Evolutionary conservation across 2,797 vertebrate species (phyloP), one percentile per base, ranked within the genome.

Genomic region (Pachyuromys duprasi): DNA sequence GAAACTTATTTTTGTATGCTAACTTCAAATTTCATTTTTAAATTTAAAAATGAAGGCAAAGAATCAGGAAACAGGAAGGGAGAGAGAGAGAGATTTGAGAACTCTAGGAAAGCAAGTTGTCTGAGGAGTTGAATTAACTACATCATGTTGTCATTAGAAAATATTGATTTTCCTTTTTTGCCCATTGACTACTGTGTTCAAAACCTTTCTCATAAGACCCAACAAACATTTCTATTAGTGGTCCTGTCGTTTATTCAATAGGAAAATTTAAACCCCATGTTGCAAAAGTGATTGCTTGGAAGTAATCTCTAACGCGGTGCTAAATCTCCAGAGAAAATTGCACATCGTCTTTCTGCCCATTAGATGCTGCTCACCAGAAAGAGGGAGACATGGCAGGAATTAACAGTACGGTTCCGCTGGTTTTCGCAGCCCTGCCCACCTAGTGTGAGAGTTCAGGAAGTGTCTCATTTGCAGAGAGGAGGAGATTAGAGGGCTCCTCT

Each of bases 391-490:
- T 26, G 45, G 36, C 49, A 74, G 72, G 91, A 89, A 72, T 91
- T 86, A 91, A 78, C 11, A 9, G 31, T 3, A 14, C 18, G 53
- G 84, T 55, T 96, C 84, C 14, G 3, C 79, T 80, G 84, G 63
- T 65, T 76, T 65, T 95, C 75, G 13, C 42, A 72, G 83, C 83
- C 83, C 80, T 11, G 0, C 86, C 93, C 53, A 63, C 74, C 72
- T 49, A 60, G 65, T 36, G 18, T 65, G 81, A 49, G 75, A 90
- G 53, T 83, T 86, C 81, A 86, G 89, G 24, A 96, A 86, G 57
- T 94, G 80, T 96, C 96, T 97, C 53, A 57, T 95, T 96, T 87
- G 36, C 76, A 90, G 69, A 72, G 53, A 90, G 20, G 90, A 89
- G 88, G 13, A 88, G 82, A 94, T 63, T 92, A 93, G 78, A 86